Evolutionary conservation across 2,113 vertebrate species (phyloP), one percentile per base, ranked within the genome.

Genomic region (Pelvicachromis taeniatus): DNA sequence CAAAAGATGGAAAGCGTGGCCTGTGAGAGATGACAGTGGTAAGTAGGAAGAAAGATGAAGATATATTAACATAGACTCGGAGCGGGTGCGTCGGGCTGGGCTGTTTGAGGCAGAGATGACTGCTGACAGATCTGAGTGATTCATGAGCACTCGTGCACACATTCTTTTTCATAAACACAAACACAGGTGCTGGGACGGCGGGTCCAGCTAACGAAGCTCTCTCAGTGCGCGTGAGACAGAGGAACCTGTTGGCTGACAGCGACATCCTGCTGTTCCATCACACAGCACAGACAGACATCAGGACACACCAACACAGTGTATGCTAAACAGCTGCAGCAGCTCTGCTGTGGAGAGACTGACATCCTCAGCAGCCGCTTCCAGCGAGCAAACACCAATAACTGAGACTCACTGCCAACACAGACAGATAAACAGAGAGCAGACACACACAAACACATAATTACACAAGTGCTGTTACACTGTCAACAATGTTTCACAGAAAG

Each of bases 321-420:
- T 81, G 91, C 87, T 84, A 82, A 92, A 85, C 93, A 92, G 92
- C 90, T 89, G 88, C 87, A 88, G 88, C 73, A 13, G 58, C 84
- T 83, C 81, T 45, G 83, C 85, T 40, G 85, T 84, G 87, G 58
- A 87, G 81, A 86, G 78, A 87, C 13, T 87, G 89, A 88, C 89
- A 86, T 84, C 87, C 90, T 85, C 86, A 84, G 82, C 90, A 92
- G 89, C 89, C 85, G 88, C 65, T 89, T 63, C 81, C 86, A 90
- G 85, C 73, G 21, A 89, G 88, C 78, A 87, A 90, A 92, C 87
- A 87, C 89, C 89, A 87, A 78, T 81, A 88, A 88, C 84, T 54
- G 83, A 87, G 82, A 77, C 31, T 81, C 55, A 6, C 80, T 81
- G 85, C 91, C 86, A 88, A 52, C 80, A 54, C 50, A 77, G 87